Evolutionary conservation across 2,113 vertebrate species (phyloP).

Genomic region (Tachycineta bicolor): DNA sequence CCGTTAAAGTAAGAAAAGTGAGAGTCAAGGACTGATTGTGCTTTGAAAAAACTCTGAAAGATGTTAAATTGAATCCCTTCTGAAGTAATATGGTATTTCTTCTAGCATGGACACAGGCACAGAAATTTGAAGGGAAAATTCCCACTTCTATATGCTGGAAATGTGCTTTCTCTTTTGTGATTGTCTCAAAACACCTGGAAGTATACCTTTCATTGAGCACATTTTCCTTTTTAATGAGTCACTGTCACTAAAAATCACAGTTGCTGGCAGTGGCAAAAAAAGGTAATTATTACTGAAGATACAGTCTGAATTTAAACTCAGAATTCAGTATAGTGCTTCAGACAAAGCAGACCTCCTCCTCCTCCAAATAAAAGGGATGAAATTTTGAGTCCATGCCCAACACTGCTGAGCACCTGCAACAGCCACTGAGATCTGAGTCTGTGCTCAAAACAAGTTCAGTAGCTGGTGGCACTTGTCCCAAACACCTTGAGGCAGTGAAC

Average conservation of each 20-base stretch:
- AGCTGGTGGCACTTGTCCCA: neutral
- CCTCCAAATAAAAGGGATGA: neutral
- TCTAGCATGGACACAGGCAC: neutral
- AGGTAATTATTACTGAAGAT: neutral
- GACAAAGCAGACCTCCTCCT: neutral
- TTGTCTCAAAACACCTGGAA: neutral
- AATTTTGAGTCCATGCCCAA: neutral
- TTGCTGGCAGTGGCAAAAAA: neutral
- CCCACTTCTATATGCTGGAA: neutral
- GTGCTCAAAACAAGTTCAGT: neutral
- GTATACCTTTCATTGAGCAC: neutral
- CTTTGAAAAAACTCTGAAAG: neutral
- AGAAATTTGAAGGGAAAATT: neutral
- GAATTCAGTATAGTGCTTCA: neutral
- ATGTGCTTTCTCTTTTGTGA: neutral
- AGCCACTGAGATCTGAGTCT: neutral
- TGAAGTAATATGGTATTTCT: neutral
- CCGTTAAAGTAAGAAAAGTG: neutral
- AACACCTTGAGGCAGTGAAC: neutral
- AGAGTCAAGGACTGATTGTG: neutral
- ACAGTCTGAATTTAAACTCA: neutral
- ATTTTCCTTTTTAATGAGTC: neutral
- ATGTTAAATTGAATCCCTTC: neutral
- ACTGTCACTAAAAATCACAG: slow-evolving; percentile 7
- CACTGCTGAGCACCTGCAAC: neutral